Percentiles rank a stretch among this genome's conserved stretches.
phyloP scores from a whole-genome alignment of 1,140 invertebrate genomes.

The Sipha flava region DNA sequence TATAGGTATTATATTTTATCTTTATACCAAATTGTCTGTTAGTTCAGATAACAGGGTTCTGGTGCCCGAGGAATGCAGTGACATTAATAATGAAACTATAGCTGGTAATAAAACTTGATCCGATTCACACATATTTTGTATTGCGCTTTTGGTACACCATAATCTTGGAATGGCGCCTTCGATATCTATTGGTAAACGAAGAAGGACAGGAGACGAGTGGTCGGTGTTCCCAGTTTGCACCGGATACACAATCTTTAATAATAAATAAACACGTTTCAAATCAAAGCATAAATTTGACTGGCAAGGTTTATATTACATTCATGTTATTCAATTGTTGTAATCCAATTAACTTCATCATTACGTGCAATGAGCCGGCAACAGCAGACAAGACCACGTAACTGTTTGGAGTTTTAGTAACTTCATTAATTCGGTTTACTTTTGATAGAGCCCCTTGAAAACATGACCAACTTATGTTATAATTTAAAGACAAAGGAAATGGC shows the following conservation, averaged over 20 bases:
- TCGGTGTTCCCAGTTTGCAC: constrained; percentile 43
- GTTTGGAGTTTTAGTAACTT: constrained; percentile 48
- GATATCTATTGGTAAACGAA: constrained; percentile 48
- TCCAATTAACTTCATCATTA: constrained; percentile 47
- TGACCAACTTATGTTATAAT: constrained; percentile 11
- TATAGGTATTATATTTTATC: background rate
- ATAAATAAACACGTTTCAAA: background rate
- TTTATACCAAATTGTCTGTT: background rate
- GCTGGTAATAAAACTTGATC: background rate
- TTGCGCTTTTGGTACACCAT: constrained; percentile 48
- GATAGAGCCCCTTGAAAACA: constrained; percentile 37
- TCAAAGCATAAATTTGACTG: background rate
- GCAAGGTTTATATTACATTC: constrained; percentile 39
- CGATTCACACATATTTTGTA: constrained; percentile 4
- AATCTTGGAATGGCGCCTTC: constrained; percentile 54
- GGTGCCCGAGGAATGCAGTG: background rate
- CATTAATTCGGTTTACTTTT: constrained; percentile 42
- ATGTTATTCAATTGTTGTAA: constrained; percentile 48
- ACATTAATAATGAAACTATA: constrained; percentile 18
- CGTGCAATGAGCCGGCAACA: constrained; percentile 47
- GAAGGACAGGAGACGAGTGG: constrained; percentile 45
- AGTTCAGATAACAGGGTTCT: constrained; percentile 5
- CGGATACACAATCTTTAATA: constrained; percentile 42
- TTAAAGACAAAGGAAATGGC: background rate
- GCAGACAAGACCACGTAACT: constrained; percentile 51